A percentile compares a stretch with the other conserved stretches of the same genome.
Evolutionary conservation across 1,140 invertebrate species (phyloP).

Genomic region (Eriosoma lanigerum): DNA sequence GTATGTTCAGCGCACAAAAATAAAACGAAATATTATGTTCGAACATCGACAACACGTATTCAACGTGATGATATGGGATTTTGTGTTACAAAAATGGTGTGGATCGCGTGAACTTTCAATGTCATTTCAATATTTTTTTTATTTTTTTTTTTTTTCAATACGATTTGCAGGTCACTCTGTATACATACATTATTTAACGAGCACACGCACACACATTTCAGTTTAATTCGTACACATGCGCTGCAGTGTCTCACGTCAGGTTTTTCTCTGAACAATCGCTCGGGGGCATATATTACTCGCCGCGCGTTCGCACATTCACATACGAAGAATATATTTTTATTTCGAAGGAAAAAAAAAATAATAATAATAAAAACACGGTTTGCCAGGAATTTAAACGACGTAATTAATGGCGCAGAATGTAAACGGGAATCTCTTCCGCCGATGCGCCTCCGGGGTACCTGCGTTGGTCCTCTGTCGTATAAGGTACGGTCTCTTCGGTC

Average conservation of each 20-base stretch:
- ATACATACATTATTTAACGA: no score
- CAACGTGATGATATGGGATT: no score
- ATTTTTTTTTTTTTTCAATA: no score
- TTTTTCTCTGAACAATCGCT: slow-evolving; percentile 36
- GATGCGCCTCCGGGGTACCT: slow-evolving; percentile 15
- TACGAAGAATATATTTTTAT: slow-evolving; percentile 13
- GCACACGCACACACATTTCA: no score
- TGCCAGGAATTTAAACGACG: slow-evolving; percentile 48
- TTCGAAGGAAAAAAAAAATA: slow-evolving; percentile 33
- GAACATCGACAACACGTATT: slow-evolving; percentile 19
- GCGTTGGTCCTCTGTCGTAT: background rate
- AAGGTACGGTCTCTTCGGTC: background rate
- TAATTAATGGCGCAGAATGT: slow-evolving; percentile 48
- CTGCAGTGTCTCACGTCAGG: background rate
- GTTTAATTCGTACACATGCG: no score
- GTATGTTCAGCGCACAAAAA: background rate
- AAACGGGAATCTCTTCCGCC: slow-evolving; percentile 41
- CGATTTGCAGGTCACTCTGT: no score
- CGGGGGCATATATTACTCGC: background rate
- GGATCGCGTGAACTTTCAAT: no score
- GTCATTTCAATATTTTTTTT: no score
- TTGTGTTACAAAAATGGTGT: no score
- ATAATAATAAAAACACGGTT: no score
- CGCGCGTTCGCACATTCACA: background rate
- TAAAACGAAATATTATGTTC: background rate